Conservation (phyloP, 1,140 invertebrate species). For the Subanguina moxae region DNA sequence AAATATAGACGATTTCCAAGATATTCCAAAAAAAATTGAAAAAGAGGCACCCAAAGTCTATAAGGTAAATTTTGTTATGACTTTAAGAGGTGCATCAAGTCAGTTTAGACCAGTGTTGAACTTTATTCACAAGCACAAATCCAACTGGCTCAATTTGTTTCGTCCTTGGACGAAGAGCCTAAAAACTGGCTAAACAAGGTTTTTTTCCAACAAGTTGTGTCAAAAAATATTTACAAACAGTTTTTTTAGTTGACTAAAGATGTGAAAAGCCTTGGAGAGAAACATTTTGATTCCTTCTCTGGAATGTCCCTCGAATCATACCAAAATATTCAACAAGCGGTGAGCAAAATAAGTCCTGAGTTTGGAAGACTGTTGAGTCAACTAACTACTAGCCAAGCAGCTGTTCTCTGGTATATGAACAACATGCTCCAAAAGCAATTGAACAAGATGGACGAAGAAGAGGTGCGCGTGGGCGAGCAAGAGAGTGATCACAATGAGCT, state of each 20-base stretch:
- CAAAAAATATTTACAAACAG: background rate
- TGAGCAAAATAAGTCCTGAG: background rate
- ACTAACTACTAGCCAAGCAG: background rate
- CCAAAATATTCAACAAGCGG: background rate
- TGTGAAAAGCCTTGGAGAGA: constrained; percentile 1
- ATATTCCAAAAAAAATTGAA: background rate
- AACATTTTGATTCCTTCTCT: background rate
- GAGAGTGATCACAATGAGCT: no score
- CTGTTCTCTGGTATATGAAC: background rate
- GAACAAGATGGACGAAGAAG: no score
- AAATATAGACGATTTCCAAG: background rate
- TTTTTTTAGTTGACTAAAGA: background rate
- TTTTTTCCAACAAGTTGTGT: background rate
- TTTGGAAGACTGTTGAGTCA: background rate
- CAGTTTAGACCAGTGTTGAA: background rate
- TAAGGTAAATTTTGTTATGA: background rate
- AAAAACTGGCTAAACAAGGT: background rate
- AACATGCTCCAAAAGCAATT: background rate
- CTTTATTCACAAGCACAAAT: background rate
- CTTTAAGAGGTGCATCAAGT: background rate
- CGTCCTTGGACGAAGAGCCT: background rate
- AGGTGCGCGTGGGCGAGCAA: no score
- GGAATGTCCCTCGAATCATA: background rate
- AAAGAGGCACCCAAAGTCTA: constrained; percentile 4
- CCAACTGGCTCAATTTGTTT: background rate